phyloP scores from a whole-genome alignment of 2,797 vertebrate species.

The Sebastiscus albofasciatus region DNA sequence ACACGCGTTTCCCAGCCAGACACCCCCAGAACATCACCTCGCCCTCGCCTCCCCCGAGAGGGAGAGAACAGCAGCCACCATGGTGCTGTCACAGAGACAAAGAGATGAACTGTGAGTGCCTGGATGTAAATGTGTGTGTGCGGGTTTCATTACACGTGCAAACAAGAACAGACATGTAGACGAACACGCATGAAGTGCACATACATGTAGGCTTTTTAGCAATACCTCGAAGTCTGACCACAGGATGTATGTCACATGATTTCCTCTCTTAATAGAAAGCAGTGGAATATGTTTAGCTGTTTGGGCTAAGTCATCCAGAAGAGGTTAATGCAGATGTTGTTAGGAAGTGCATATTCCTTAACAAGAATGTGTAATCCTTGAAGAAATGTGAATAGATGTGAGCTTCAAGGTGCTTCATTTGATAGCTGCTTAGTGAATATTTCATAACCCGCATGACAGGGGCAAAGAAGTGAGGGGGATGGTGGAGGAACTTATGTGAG shows the following conservation, averaged over 20 bases:
- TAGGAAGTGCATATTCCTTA: constrained; percentile 18
- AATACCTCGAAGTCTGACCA: neutral
- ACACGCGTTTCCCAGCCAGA: constrained; percentile 40
- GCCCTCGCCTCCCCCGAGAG: constrained; percentile 76
- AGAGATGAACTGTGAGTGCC: constrained; percentile 97
- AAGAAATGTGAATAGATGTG: constrained; percentile 41
- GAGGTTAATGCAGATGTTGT: constrained; percentile 6
- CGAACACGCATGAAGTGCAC: neutral
- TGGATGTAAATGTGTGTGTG: constrained; percentile 30
- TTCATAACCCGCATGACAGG: constrained; percentile 75
- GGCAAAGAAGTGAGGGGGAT: constrained; percentile 50
- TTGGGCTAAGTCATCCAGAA: neutral
- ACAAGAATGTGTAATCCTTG: constrained; percentile 5
- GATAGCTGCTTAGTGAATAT: constrained; percentile 79
- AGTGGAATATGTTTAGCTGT: neutral
- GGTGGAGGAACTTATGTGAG: constrained; percentile 40
- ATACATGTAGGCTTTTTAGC: neutral
- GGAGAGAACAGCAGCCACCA: constrained; percentile 86
- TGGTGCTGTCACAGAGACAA: constrained; percentile 99
- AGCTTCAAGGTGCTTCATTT: constrained; percentile 55
- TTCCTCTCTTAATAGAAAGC: neutral
- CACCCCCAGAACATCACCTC: constrained; percentile 62
- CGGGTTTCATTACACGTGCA: constrained; percentile 38
- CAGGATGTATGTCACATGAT: neutral
- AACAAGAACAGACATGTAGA: constrained; percentile 41